Evolutionary conservation across 2,888 invertebrate genomes (phyloP).

Genomic region (Cyclophora albipunctata): DNA sequence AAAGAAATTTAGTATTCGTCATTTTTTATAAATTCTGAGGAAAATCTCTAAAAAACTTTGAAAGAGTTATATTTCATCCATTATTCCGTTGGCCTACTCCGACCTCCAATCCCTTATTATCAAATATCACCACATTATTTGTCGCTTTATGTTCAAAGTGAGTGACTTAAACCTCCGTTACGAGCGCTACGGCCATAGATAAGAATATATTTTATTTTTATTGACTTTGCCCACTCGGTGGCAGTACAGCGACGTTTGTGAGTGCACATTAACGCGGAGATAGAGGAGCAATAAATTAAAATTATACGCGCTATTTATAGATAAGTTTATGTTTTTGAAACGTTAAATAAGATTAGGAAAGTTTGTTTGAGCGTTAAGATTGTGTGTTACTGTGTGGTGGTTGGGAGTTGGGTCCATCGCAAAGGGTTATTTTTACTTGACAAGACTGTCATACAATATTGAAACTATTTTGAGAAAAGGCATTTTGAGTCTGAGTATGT

Average conservation of each 20-base stretch:
- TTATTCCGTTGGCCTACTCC: background rate
- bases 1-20: too few relatives aligned
- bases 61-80: too few relatives aligned
- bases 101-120: constrained; percentile 6
- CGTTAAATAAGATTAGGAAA: background rate
- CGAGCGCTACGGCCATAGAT: constrained; percentile 27
- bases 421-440: too few relatives aligned
- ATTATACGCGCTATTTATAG: constrained; percentile 9
- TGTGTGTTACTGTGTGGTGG: too few relatives aligned
- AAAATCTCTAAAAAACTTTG: too few relatives aligned
- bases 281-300: constrained; percentile 29
- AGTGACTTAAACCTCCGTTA: constrained; percentile 41
- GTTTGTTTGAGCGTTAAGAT: too few relatives aligned
- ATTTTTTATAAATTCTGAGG: too few relatives aligned
- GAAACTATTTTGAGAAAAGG: too few relatives aligned
- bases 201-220: constrained; percentile 54
- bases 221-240: constrained; percentile 34
- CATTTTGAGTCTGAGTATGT: too few relatives aligned
- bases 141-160: constrained; percentile 34
- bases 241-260: constrained; percentile 38
- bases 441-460: too few relatives aligned
- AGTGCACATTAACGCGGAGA: constrained; percentile 22
- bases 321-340: background rate
- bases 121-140: constrained; percentile 17
- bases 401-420: too few relatives aligned